Base-by-base conservation (phyloP, 1,140 invertebrate genomes). In the Pissodes strobi region DNA sequence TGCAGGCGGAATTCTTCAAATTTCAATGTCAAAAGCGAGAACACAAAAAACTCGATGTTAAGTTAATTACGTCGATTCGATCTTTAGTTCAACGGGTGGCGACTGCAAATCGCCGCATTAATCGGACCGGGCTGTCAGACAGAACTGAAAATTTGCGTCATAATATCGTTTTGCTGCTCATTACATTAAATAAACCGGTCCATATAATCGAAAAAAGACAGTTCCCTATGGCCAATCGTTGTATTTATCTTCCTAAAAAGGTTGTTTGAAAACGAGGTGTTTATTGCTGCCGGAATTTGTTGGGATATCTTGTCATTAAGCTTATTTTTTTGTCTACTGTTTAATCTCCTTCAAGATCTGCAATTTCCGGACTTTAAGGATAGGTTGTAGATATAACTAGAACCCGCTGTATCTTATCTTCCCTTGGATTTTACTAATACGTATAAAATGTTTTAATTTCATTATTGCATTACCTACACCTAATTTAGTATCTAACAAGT, bases 51-150 rank as follows among this genome's bases (percentile, higher is more conserved):
- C 53, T 43, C 38, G 53, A 43, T 41, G 38, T 43, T 57, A 41
- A 57, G 53, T 57, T 57, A 57, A 57, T 57, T 57, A 57, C 53
- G 15, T 57, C 37, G 53, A 43, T 21, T 25, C 51, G 18, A 53
- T 30, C 30, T 45, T 45, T 45, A 12, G 51, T 25, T 18, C 23
- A 30, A 53, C 51, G 51, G 51, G 51, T 53, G 51, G 51, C 53
- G 39, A 57, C 39, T 57, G 53, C 53, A 57, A 57, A 57, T 57
- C 53, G 53, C n/a, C 39, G 12, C 38, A 57, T 57, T 57, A 57
- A 57, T 43, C 22, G 9, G n/a, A 25, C n/a, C 39, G 18, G 9
- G 39, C 53, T 57, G 53, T 57, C 53, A 53, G 34, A 53, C 25
- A 41, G 21, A 22, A 43, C 53, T 43, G 18, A 57, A 57, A 45